Evolutionary conservation across 2,797 vertebrate genomes (phyloP).

Genomic region (Philypnodon macrostomus): DNA sequence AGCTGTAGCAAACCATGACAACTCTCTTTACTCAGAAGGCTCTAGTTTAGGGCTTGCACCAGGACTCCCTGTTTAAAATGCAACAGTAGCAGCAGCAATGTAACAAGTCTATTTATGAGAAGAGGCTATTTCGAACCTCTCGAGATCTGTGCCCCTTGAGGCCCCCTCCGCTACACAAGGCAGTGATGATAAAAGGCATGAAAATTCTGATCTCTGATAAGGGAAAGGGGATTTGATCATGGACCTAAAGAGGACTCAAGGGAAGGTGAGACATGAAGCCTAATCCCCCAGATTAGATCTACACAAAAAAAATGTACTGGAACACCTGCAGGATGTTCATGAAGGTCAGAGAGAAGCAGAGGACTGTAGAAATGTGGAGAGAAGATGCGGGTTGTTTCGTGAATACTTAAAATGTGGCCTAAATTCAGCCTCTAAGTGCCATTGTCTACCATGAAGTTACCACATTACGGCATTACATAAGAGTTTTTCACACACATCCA

Average conservation of each 20-base stretch:
- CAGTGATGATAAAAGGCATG: slow-evolving; percentile 49
- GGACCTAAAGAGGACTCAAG: slow-evolving; percentile 20
- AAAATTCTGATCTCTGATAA: slow-evolving; percentile 23
- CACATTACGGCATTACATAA: slow-evolving; percentile 63
- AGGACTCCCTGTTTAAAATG: slow-evolving; percentile 62
- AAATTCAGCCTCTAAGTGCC: slow-evolving; percentile 45
- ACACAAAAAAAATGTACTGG: slow-evolving; percentile 18
- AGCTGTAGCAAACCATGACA: slow-evolving; percentile 47
- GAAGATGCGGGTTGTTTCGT: slow-evolving; percentile 5
- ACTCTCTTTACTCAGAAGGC: slow-evolving; percentile 60
- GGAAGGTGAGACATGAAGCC: slow-evolving; percentile 24
- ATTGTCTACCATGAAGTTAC: slow-evolving; percentile 18
- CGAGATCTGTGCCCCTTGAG: slow-evolving; percentile 75
- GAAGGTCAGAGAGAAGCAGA: slow-evolving; percentile 38
- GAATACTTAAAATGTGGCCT: slow-evolving; percentile 35
- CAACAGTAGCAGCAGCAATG: slow-evolving; percentile 67
- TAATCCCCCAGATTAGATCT: slow-evolving; percentile 52
- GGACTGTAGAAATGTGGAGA: background rate
- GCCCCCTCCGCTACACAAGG: slow-evolving; percentile 70
- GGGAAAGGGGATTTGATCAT: slow-evolving; percentile 11
- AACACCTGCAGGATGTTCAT: slow-evolving; percentile 12
- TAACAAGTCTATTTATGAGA: slow-evolving; percentile 71
- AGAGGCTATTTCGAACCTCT: slow-evolving; percentile 78
- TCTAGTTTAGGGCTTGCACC: slow-evolving; percentile 51
- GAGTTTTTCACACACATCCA: slow-evolving; percentile 27